Evolutionary conservation across 35 echinoderm and acorn worm species (phyloP).

Genomic region (Acanthaster planci): DNA sequence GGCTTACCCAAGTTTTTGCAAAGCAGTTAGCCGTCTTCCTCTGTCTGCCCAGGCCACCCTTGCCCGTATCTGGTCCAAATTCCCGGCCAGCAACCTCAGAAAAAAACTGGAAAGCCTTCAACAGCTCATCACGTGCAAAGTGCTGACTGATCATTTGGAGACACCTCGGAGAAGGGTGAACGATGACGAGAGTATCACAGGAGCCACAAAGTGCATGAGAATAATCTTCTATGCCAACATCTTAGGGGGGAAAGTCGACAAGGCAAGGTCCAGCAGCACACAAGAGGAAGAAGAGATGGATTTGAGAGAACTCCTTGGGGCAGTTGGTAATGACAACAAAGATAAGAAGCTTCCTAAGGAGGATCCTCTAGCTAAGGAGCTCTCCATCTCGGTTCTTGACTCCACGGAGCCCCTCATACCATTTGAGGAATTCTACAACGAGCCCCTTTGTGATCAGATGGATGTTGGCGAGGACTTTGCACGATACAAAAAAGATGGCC

Average conservation of each 20-base stretch:
- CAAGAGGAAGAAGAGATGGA: slow-evolving; percentile 52
- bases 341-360: slow-evolving; percentile 57
- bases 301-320: slow-evolving; percentile 65
- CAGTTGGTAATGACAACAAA: slow-evolving; percentile 60
- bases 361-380: slow-evolving; percentile 70
- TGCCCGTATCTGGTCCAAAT: slow-evolving; percentile 65
- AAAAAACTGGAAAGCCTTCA: slow-evolving; percentile 89
- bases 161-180: slow-evolving; percentile 42
- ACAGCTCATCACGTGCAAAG: slow-evolving; percentile 95
- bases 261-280: background rate
- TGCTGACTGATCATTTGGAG: slow-evolving; percentile 61
- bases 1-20: slow-evolving; percentile 85
- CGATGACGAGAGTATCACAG: slow-evolving; percentile 70
- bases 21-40: slow-evolving; percentile 71
- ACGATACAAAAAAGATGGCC: slow-evolving; percentile 74
- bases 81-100: slow-evolving; percentile 54
- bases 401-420: slow-evolving; percentile 75
- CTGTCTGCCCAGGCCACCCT: slow-evolving; percentile 68
- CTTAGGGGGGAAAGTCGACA: slow-evolving; percentile 65
- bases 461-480: slow-evolving; percentile 90
- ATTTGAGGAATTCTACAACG: slow-evolving; percentile 97
- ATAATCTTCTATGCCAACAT: slow-evolving; percentile 89
- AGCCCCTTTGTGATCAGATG: slow-evolving; percentile 88
- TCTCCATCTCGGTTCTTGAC: slow-evolving; percentile 62
- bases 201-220: slow-evolving; percentile 90